phyloP scores from a whole-genome alignment of 2,113 vertebrate species.

The Embiotoca jacksoni region DNA sequence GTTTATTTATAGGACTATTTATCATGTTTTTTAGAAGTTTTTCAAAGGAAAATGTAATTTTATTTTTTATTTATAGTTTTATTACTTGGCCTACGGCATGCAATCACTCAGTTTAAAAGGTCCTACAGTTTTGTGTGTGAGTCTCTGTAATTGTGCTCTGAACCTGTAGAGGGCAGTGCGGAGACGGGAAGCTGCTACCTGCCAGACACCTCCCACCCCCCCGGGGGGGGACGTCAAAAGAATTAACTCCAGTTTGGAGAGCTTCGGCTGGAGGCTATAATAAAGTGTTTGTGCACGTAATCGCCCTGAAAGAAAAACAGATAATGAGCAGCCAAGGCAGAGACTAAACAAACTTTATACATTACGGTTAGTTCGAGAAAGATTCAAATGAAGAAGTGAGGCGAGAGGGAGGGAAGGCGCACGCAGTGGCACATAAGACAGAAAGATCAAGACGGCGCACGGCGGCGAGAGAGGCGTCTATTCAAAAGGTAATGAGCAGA shows the following conservation, averaged over 20 bases:
- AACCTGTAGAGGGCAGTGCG: slow-evolving; percentile 44
- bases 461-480: not conserved
- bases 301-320: slow-evolving; percentile 3
- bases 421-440: not conserved
- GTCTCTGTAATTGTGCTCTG: slow-evolving; percentile 19
- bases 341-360: slow-evolving; percentile 34
- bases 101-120: no score
- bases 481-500: slow-evolving; percentile 36
- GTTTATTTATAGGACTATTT: no score
- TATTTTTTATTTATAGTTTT: no score
- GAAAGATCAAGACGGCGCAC: not conserved
- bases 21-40: no score
- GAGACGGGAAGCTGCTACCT: not conserved
- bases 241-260: slow-evolving; percentile 31
- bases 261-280: slow-evolving; percentile 48
- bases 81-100: no score
- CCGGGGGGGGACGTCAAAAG: not conserved
- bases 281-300: slow-evolving; percentile 41
- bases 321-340: slow-evolving; percentile 39
- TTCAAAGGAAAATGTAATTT: no score
- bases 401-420: not conserved
- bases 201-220: no score
- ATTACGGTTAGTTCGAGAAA: slow-evolving; percentile 29
- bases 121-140: not conserved
- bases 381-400: slow-evolving; percentile 25